Conservation (phyloP, 2,113 vertebrate genomes). For the Clarias gariepinus region DNA sequence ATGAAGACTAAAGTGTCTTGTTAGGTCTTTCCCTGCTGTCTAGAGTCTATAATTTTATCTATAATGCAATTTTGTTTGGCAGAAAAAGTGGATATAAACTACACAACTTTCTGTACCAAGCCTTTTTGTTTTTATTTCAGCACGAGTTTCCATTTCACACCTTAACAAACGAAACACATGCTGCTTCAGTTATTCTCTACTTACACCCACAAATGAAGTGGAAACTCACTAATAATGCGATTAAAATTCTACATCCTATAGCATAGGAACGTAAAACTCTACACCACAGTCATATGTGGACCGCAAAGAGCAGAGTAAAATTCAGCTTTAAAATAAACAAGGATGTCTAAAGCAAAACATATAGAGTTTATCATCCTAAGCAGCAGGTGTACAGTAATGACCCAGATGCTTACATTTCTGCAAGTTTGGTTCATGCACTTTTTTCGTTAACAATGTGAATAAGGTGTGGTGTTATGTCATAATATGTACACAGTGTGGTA, state of each 20-base stretch:
- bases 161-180: background rate
- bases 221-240: background rate
- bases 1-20: background rate
- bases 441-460: background rate
- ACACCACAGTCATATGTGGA: background rate
- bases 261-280: background rate
- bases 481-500: background rate
- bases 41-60: too few species aligned
- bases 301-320: background rate
- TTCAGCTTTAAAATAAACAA: too few species aligned
- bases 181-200: background rate
- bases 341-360: too few species aligned
- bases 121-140: background rate
- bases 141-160: background rate
- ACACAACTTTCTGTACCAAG: background rate
- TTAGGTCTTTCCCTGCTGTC: too few species aligned
- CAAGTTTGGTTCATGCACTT: background rate
- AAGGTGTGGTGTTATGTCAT: background rate
- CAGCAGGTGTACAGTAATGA: background rate
- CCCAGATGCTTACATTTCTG: background rate
- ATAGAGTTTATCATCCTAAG: too few species aligned
- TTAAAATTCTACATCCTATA: background rate
- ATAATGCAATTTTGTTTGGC: too few species aligned
- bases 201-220: background rate
- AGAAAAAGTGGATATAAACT: background rate